phyloP scores from a whole-genome alignment of 2,797 vertebrate species.

The Chaenodraco wilsoni region DNA sequence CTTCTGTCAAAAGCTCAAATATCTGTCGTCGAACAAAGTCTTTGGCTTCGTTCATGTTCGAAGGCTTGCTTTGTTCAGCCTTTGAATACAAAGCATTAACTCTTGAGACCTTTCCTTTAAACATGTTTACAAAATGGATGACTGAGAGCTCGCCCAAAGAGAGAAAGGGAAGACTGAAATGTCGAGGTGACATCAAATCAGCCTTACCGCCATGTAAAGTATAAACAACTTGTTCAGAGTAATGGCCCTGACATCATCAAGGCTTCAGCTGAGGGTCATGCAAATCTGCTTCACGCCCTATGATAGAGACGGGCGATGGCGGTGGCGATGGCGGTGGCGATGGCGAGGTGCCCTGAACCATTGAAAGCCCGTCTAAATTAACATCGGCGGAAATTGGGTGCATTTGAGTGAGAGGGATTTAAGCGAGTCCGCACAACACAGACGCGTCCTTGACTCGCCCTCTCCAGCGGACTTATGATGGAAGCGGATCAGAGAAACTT shows the following conservation, averaged over 20 bases:
- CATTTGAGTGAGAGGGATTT: conserved; percentile 33
- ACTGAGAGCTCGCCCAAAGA: conserved; percentile 7
- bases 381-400: conserved; percentile 25
- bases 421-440: neutral
- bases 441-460: neutral
- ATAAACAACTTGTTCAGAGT: conserved; percentile 13
- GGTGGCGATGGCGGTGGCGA: conserved; percentile 8
- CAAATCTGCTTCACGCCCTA: neutral
- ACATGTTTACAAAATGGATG: neutral
- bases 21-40: conserved; percentile 30
- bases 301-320: conserved; percentile 19
- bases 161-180: neutral
- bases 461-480: neutral
- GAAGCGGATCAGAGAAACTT: conserved; percentile 6
- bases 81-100: conserved; percentile 9
- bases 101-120: neutral
- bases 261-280: neutral
- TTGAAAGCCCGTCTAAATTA: conserved; percentile 35
- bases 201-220: neutral
- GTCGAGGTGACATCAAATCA: neutral
- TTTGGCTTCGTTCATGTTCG: conserved; percentile 6
- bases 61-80: conserved; percentile 23
- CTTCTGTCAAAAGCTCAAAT: conserved; percentile 15
- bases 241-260: conserved; percentile 6
- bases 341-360: conserved; percentile 25